A percentile compares a stretch with the other conserved stretches of the same genome.
Evolutionary conservation across 2,113 vertebrate genomes (phyloP).

Genomic region (Mormyrus lacerda): DNA sequence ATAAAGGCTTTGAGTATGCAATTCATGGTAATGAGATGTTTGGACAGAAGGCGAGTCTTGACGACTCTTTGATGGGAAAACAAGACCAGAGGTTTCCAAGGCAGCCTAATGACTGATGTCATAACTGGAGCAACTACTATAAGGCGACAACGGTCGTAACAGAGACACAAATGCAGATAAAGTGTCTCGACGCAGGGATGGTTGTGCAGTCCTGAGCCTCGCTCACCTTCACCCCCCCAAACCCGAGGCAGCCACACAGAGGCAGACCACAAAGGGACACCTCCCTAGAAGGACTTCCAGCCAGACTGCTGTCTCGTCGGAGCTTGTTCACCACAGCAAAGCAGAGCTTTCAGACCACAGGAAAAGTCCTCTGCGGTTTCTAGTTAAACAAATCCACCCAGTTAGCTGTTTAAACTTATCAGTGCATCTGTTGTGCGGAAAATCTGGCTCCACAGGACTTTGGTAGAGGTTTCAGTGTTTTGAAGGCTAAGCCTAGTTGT

Average conservation of each 20-base stretch:
- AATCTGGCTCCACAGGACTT: neutral
- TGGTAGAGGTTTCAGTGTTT: neutral
- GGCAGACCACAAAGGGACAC: neutral
- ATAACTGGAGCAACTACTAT: neutral
- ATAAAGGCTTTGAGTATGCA: neutral
- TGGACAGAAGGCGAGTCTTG: neutral
- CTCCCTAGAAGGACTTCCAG: neutral
- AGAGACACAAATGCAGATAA: neutral
- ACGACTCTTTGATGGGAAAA: neutral
- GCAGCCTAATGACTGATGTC: neutral
- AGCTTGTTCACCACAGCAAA: neutral
- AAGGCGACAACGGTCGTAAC: neutral
- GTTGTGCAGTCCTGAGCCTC: neutral
- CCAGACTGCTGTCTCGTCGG: neutral
- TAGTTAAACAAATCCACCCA: conserved; percentile 2
- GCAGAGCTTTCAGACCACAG: neutral
- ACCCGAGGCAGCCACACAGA: neutral
- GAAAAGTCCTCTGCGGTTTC: neutral
- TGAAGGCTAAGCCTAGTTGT: neutral
- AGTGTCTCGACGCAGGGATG: neutral
- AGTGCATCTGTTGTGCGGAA: neutral
- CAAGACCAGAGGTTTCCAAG: neutral
- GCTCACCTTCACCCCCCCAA: neutral
- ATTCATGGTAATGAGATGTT: neutral
- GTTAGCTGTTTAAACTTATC: neutral